Conservation (phyloP, 2,113 vertebrate genomes). For the Pogona vitticeps region DNA sequence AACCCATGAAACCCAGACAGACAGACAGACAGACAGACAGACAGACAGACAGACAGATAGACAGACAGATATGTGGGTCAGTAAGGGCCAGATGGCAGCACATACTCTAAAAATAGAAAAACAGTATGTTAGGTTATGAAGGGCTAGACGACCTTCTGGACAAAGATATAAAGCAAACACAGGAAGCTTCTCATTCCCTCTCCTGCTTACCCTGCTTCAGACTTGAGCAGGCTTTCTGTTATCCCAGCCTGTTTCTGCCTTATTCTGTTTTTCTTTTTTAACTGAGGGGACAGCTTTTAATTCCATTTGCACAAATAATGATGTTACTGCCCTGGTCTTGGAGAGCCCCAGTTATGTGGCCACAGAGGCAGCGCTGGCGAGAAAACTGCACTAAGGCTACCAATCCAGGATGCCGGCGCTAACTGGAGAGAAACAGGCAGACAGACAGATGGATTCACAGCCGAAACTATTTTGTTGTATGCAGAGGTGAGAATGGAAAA, state of each 20-base stretch:
- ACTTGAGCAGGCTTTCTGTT: too few relatives aligned
- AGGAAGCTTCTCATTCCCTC: neutral
- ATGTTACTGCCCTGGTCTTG: neutral
- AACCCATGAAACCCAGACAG: neutral
- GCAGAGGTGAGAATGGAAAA: too few relatives aligned
- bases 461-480: neutral
- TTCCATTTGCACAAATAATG: neutral
- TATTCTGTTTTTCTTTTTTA: neutral
- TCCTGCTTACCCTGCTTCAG: neutral
- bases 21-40: rapidly evolving
- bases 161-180: neutral
- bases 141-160: slow-evolving; percentile 13
- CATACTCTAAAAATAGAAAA: neutral
- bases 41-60: neutral
- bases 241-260: neutral
- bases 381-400: neutral
- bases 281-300: too few relatives aligned
- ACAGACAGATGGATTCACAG: too few relatives aligned
- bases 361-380: neutral
- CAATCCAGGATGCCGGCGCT: neutral
- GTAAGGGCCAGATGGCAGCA: neutral
- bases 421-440: neutral
- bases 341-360: neutral
- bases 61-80: too few relatives aligned
- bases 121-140: too few relatives aligned